phyloP scores from a whole-genome alignment of 2,113 vertebrate species.

The Vanacampus margaritifer region DNA sequence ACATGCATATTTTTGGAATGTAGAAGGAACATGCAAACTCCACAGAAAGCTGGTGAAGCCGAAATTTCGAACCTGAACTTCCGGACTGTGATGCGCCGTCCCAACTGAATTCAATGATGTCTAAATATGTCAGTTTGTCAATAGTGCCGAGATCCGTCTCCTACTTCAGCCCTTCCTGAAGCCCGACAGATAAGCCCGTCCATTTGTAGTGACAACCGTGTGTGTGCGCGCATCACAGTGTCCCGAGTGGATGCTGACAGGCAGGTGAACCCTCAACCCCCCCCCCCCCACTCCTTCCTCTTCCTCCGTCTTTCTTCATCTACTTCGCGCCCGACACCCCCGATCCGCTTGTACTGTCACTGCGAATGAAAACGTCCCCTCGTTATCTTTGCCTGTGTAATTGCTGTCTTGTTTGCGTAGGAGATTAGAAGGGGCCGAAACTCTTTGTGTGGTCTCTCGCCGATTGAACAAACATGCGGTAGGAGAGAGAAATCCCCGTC shows the following conservation, averaged over 20 bases:
- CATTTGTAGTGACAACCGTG: constrained; percentile 43
- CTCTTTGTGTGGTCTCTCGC: constrained; percentile 77
- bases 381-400: constrained; percentile 76
- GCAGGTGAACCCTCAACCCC: constrained; percentile 61
- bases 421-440: constrained; percentile 75
- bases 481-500: constrained; percentile 38
- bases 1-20: too few relatives aligned
- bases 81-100: not conserved
- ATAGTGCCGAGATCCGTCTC: constrained; percentile 41
- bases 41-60: not conserved
- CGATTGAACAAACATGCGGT: constrained; percentile 74
- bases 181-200: constrained; percentile 47
- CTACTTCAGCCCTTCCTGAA: constrained; percentile 22
- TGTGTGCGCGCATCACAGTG: constrained; percentile 35
- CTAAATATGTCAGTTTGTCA: constrained; percentile 49
- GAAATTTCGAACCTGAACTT: not conserved
- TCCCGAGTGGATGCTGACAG: constrained; percentile 46
- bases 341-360: constrained; percentile 65
- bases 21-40: not conserved
- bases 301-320: constrained; percentile 49
- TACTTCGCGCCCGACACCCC: constrained; percentile 17
- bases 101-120: constrained; percentile 32
- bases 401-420: constrained; percentile 81
- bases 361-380: constrained; percentile 73
- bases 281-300: constrained; percentile 54